Conservation (phyloP, 2,888 invertebrate genomes). For the Orthonychiurus folsomi region DNA sequence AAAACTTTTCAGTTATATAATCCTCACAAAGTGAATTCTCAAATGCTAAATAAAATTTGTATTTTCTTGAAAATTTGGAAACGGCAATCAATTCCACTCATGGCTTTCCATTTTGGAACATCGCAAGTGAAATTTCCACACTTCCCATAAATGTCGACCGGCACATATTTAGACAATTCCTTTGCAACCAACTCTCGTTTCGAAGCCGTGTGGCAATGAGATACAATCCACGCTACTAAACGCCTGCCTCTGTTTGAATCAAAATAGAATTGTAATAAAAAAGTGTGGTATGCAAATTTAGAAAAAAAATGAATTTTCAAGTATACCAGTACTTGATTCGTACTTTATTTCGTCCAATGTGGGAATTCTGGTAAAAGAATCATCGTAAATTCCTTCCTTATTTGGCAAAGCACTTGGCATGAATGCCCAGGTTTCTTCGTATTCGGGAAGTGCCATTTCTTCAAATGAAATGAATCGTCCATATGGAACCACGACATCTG, state of each 20-base stretch:
- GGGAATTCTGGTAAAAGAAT: background rate
- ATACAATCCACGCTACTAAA: constrained; percentile 39
- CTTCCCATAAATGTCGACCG: constrained; percentile 37
- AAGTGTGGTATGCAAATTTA: no score
- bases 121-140: constrained; percentile 27
- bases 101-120: background rate
- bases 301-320: no score
- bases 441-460: background rate
- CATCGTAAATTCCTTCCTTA: constrained; percentile 4
- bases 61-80: constrained; percentile 18
- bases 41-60: constrained; percentile 41
- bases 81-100: constrained; percentile 1
- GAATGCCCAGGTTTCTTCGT: constrained; percentile 16
- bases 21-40: constrained; percentile 41
- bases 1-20: constrained; percentile 42
- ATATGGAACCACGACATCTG: constrained; percentile 30
- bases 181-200: constrained; percentile 33
- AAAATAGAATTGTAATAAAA: no score
- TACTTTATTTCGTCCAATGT: background rate
- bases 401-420: constrained; percentile 2
- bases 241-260: no score
- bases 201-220: constrained; percentile 34
- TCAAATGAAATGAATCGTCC: constrained; percentile 17
- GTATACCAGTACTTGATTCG: no score
- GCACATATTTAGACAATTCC: constrained; percentile 31